A percentile compares a stretch with the other conserved stretches of the same genome.
phyloP scores from a whole-genome alignment of 92 coral and sea anemone species.

The Actinernus sp. region DNA sequence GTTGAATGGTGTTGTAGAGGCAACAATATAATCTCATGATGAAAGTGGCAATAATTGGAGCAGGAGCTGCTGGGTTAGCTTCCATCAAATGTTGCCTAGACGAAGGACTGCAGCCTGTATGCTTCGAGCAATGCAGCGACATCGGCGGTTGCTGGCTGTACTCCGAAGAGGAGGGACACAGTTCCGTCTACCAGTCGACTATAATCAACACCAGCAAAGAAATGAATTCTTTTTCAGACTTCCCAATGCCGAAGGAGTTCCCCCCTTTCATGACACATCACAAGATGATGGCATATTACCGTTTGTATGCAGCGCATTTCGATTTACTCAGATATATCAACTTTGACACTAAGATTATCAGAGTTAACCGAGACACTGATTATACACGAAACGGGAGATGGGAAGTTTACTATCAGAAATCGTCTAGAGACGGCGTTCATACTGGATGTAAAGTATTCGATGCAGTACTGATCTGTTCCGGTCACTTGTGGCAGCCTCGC shows the following conservation, averaged over 20 bases:
- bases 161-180: conserved; percentile 26
- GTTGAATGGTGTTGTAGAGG: too few species aligned
- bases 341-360: conserved; percentile 54
- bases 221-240: conserved; percentile 42
- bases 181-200: conserved; percentile 72
- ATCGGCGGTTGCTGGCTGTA: conserved; percentile 86
- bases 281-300: conserved; percentile 27
- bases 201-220: conserved; percentile 71
- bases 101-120: conserved; percentile 84
- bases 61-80: conserved; percentile 73
- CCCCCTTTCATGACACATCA: conserved; percentile 41
- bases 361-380: conserved; percentile 41
- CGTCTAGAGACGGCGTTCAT: background rate
- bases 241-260: conserved; percentile 53
- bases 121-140: conserved; percentile 72
- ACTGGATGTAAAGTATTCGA: conserved; percentile 47
- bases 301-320: conserved; percentile 35
- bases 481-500: conserved; percentile 76
- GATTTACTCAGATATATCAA: conserved; percentile 33
- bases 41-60: conserved; percentile 86
- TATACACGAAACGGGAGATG: conserved; percentile 60
- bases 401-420: conserved; percentile 42
- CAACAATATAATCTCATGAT: too few species aligned
- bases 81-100: conserved; percentile 86
- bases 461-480: conserved; percentile 84